Conservation (phyloP, 2,797 vertebrate genomes). For the Tenualosa thibaudeaui region DNA sequence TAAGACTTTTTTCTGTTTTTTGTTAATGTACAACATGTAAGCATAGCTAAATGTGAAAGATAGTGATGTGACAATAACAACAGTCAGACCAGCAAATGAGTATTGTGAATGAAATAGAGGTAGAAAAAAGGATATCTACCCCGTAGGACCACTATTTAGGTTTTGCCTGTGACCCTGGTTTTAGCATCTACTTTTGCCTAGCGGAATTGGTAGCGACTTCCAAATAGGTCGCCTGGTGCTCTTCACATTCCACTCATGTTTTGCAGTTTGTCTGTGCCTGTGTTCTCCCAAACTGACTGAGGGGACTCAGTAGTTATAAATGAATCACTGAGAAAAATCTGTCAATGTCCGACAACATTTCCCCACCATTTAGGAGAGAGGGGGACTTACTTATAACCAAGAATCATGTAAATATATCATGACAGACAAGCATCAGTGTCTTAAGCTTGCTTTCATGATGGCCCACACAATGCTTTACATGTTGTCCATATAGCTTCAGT, state of each 20-base stretch:
- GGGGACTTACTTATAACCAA: constrained; percentile 44
- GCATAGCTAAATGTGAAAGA: neutral
- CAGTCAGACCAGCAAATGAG: neutral
- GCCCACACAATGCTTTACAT: neutral
- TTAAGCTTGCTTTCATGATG: neutral
- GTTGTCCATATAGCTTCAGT: neutral
- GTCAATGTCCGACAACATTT: neutral
- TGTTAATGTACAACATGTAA: neutral
- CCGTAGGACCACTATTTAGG: neutral
- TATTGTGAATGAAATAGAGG: neutral
- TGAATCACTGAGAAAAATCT: neutral
- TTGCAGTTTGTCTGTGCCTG: constrained; percentile 27
- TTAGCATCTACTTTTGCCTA: constrained; percentile 23
- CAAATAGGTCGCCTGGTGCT: constrained; percentile 51
- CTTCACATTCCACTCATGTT: neutral
- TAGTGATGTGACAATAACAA: neutral
- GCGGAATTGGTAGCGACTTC: constrained; percentile 49
- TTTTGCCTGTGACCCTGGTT: neutral
- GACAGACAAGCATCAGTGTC: neutral
- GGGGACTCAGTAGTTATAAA: neutral
- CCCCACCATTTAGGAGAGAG: constrained; percentile 65
- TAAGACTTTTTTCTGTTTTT: neutral
- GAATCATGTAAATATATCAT: neutral
- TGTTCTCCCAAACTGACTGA: neutral
- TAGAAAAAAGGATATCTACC: neutral